A percentile compares a stretch with the other conserved stretches of the same genome.
Evolutionary conservation across 2,113 vertebrate species (phyloP).

Genomic region (Canis aureus): DNA sequence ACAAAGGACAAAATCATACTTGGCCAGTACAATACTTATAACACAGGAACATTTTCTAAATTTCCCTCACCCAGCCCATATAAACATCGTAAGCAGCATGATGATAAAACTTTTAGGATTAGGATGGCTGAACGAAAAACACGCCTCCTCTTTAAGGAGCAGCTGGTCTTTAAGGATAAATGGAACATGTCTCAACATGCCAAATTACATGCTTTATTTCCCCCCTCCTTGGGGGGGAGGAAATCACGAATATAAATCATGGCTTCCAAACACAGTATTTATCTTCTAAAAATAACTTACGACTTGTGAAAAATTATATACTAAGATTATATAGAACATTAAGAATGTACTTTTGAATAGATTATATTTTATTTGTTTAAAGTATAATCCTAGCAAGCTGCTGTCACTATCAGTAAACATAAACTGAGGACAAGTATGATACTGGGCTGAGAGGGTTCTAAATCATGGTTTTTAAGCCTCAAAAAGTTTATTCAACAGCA

Average conservation of each 20-base stretch:
- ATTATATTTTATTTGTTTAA: conserved; percentile 33
- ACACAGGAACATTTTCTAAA: neutral
- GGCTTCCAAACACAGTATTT: conserved; percentile 63
- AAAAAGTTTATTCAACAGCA: neutral
- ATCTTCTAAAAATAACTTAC: conserved; percentile 68
- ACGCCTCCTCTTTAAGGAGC: neutral
- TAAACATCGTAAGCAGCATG: neutral
- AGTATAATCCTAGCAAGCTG: neutral
- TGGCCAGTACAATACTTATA: neutral
- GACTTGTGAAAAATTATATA: conserved; percentile 52
- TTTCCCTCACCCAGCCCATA: neutral
- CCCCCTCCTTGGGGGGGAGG: neutral
- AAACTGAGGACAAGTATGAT: neutral
- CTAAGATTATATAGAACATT: conserved; percentile 40
- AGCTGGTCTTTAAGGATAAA: conserved; percentile 53
- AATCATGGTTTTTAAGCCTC: conserved; percentile 28
- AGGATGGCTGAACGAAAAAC: neutral
- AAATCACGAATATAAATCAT: conserved; percentile 64
- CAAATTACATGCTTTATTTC: neutral
- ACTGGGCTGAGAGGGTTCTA: neutral
- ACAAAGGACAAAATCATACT: neutral
- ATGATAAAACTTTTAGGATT: neutral
- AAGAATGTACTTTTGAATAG: conserved; percentile 44
- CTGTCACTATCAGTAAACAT: neutral
- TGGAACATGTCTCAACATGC: conserved; percentile 50